phyloP scores from a whole-genome alignment of 2,797 vertebrate genomes.

The Artibeus lituratus region DNA sequence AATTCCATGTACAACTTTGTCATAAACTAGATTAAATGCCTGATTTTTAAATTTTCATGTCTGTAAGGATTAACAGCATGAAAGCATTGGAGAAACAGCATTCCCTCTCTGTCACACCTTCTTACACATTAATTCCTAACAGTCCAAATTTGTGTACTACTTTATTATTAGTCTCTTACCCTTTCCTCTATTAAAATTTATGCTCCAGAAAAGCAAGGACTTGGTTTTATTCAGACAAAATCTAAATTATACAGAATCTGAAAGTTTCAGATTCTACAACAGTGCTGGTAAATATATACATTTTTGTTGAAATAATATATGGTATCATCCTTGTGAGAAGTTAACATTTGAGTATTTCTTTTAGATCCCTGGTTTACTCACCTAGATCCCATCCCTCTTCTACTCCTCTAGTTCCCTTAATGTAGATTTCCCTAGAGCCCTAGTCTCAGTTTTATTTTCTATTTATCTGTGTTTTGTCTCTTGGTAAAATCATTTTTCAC shows the following conservation, averaged over 20 bases:
- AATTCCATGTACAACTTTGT: neutral
- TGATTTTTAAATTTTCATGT: neutral
- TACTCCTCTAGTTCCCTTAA: neutral
- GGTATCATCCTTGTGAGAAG: neutral
- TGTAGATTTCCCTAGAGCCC: neutral
- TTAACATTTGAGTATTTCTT: neutral
- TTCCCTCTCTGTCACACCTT: neutral
- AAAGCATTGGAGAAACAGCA: neutral
- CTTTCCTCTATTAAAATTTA: neutral
- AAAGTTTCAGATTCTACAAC: neutral
- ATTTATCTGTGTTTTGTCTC: neutral
- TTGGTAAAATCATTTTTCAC: neutral
- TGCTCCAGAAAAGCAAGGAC: neutral
- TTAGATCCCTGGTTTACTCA: neutral
- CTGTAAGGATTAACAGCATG: neutral
- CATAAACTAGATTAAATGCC: neutral
- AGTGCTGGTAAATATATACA: neutral
- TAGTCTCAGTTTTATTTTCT: neutral
- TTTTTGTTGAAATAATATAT: neutral
- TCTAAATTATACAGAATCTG: neutral
- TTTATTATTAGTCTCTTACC: neutral
- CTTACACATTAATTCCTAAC: neutral
- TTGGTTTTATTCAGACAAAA: slow-evolving; percentile 1
- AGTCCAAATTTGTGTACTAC: neutral
- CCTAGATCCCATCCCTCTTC: neutral